Percentiles rank a stretch among this genome's conserved stretches.
These are phyloP conservation scores for Aspidiotus rigidus DNA, from an alignment of 2,888 invertebrate genomes.

Conservation along the genomic window DNA sequence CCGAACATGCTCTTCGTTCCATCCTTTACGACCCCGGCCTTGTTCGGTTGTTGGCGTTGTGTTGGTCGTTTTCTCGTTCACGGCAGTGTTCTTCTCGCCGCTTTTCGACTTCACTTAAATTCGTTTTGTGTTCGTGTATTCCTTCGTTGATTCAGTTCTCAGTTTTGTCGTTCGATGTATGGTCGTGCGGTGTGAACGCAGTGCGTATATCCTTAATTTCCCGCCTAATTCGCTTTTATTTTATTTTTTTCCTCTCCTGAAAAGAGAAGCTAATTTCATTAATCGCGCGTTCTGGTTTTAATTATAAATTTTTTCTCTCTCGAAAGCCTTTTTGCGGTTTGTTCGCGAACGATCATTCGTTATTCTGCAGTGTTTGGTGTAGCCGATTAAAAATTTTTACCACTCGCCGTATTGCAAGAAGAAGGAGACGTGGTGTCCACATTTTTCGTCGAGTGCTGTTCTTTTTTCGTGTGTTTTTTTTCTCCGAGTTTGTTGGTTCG, in stretches of 20 bases:
- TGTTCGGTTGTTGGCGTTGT: conserved; percentile 13
- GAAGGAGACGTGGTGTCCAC: too few relatives aligned
- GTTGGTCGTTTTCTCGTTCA: conserved; percentile 16
- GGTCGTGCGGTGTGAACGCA: conserved; percentile 6
- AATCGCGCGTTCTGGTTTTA: conserved; percentile 1
- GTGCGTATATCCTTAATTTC: conserved; percentile 6
- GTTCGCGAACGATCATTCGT: background rate
- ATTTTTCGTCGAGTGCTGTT: background rate
- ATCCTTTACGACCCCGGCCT: conserved; percentile 23
- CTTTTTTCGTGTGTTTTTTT: background rate
- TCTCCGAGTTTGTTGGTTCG: background rate
- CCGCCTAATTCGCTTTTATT: conserved; percentile 23
- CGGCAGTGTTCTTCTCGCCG: background rate
- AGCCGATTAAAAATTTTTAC: too few relatives aligned
- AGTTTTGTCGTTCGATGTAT: conserved; percentile 13
- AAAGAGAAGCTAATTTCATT: too few relatives aligned
- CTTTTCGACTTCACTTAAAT: too few relatives aligned
- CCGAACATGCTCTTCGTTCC: conserved; percentile 24
- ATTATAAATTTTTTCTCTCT: background rate
- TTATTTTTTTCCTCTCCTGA: too few relatives aligned
- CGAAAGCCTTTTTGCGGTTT: conserved; percentile 1
- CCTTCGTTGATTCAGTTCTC: background rate
- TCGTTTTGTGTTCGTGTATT: too few relatives aligned
- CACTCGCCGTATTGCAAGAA: too few relatives aligned
- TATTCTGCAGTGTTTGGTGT: too few relatives aligned